phyloP scores from a whole-genome alignment of 2,888 invertebrate genomes.

The Mimumesa dahlbomi region DNA sequence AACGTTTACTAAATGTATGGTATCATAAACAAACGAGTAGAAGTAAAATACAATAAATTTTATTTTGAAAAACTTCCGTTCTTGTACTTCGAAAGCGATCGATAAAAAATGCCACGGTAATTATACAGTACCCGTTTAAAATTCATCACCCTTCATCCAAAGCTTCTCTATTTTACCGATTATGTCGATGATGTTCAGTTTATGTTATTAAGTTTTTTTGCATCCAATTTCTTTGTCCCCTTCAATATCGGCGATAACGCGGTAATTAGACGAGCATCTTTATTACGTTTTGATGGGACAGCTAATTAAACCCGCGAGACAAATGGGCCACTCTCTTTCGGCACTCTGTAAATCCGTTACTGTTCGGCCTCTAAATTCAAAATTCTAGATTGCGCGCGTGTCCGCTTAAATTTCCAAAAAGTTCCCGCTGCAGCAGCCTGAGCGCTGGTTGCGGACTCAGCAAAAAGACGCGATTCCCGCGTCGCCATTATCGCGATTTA shows the following conservation, averaged over 20 bases:
- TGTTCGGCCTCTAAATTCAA: slow-evolving; percentile 29
- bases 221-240: background rate
- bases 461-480: slow-evolving; percentile 36
- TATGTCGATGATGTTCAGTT: no score
- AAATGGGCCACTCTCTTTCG: slow-evolving; percentile 39
- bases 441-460: slow-evolving; percentile 12
- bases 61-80: no score
- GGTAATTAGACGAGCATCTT: slow-evolving; percentile 14
- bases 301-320: slow-evolving; percentile 51
- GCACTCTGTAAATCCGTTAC: slow-evolving; percentile 56
- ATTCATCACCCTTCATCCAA: no score
- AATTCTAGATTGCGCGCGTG: background rate
- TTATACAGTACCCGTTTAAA: no score
- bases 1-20: no score
- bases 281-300: slow-evolving; percentile 27
- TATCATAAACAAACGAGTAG: no score
- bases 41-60: no score
- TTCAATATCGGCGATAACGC: slow-evolving; percentile 1
- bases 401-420: slow-evolving; percentile 38
- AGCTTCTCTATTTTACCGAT: no score
- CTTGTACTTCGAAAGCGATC: no score
- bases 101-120: no score
- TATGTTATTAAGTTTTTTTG: no score
- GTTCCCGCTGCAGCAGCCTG: no score
- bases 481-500: slow-evolving; percentile 51